Conservation (phyloP, 2,888 invertebrate species). For the Macrophya annulata region DNA sequence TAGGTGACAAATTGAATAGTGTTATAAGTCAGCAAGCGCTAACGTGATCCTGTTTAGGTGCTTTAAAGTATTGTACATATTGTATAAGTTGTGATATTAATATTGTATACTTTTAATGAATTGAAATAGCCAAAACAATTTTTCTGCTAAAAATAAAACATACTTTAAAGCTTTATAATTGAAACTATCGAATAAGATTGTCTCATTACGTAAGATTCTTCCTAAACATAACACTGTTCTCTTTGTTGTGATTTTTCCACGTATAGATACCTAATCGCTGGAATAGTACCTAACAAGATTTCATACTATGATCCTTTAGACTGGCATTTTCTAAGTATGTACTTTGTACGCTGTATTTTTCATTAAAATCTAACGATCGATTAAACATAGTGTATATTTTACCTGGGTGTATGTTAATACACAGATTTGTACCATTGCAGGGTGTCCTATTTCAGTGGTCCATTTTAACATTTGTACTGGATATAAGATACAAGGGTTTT, state of each 20-base stretch:
- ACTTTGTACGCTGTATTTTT: conserved; percentile 49
- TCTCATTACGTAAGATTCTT: conserved; percentile 18
- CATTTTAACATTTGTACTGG: conserved; percentile 12
- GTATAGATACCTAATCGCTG: conserved; percentile 12
- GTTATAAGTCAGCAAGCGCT: conserved; percentile 13
- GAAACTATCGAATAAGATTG: conserved; percentile 3
- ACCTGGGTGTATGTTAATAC: conserved; percentile 26
- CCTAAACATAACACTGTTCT: conserved; percentile 42
- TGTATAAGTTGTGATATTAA: conserved; percentile 47
- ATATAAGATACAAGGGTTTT: not conserved
- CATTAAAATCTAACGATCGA: conserved; percentile 45
- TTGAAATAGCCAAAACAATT: conserved; percentile 36
- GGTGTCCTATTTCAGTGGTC: conserved; percentile 33
- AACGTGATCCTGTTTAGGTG: conserved; percentile 34
- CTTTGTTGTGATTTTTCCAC: conserved; percentile 37
- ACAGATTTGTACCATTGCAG: conserved; percentile 34
- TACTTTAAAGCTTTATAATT: conserved; percentile 35
- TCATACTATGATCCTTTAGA: conserved; percentile 40
- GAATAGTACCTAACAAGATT: conserved; percentile 39
- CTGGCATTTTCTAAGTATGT: conserved; percentile 39
- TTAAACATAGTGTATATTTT: conserved; percentile 29
- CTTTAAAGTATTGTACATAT: conserved; percentile 43
- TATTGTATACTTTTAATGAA: conserved; percentile 47
- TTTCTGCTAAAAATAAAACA: conserved; percentile 24
- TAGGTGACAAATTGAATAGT: conserved; percentile 42